phyloP scores from a whole-genome alignment of 92 coral and sea anemone species.

The Zoanthus sociatus region DNA sequence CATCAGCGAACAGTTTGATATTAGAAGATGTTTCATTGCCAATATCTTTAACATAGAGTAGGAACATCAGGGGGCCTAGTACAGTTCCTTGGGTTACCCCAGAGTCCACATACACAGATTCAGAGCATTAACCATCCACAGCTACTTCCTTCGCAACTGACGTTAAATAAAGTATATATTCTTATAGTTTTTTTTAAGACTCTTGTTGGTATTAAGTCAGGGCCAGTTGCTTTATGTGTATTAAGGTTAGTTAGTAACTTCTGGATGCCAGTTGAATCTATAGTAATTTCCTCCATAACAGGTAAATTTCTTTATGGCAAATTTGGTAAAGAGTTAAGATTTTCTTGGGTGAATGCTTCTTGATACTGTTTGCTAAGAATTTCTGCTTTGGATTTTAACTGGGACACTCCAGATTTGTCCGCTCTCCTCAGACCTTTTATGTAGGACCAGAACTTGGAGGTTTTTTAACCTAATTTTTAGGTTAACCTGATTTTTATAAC shows the following conservation, averaged over 20 bases:
- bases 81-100: too few species aligned
- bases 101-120: too few species aligned
- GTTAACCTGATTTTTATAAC: neutral
- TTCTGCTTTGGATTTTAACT: constrained; percentile 3
- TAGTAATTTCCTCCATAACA: constrained; percentile 27
- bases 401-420: neutral
- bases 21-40: too few species aligned
- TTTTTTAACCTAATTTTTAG: too few species aligned
- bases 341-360: constrained; percentile 54
- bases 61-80: too few species aligned
- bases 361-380: constrained; percentile 54
- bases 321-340: constrained; percentile 42
- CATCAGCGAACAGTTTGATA: too few species aligned
- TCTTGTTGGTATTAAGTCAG: constrained; percentile 18
- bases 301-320: constrained; percentile 26
- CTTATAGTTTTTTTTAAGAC: constrained; percentile 29
- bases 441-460: neutral
- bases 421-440: neutral
- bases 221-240: constrained; percentile 43
- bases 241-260: constrained; percentile 47
- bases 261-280: constrained; percentile 44
- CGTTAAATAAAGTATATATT: too few species aligned
- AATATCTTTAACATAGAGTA: too few species aligned
- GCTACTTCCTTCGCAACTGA: too few species aligned
- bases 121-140: too few species aligned